Conservation (phyloP, 2,888 invertebrate genomes). For the Pecten maximus region DNA sequence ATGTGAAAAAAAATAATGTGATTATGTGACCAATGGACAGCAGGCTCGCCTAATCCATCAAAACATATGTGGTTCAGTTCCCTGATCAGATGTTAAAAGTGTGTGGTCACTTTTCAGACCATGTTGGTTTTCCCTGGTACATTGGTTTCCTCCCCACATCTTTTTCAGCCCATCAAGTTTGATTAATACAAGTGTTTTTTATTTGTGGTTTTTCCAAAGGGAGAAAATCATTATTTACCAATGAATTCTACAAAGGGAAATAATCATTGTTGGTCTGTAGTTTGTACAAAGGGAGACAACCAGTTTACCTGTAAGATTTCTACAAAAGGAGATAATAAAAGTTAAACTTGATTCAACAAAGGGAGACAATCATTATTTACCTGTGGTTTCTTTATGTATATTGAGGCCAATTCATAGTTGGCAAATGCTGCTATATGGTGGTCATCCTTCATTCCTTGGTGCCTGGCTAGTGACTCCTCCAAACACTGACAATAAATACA, state of each 20-base stretch:
- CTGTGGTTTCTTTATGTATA: slow-evolving; percentile 83
- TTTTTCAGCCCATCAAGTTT: no score
- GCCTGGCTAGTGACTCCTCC: slow-evolving; percentile 84
- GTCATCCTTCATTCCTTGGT: slow-evolving; percentile 82
- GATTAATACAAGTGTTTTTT: no score
- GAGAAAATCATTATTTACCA: neutral
- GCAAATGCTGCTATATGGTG: slow-evolving; percentile 87
- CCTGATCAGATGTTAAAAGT: no score
- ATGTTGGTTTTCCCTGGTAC: no score
- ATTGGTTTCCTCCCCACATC: no score
- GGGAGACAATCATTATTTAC: slow-evolving; percentile 72
- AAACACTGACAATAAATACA: slow-evolving; percentile 76
- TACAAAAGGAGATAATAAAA: no score
- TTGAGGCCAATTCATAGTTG: slow-evolving; percentile 86
- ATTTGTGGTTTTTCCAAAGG: neutral
- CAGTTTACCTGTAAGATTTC: neutral
- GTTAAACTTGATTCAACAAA: no score
- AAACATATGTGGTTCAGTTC: no score
- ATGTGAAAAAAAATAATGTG: no score
- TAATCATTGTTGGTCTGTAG: neutral
- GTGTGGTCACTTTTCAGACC: no score
- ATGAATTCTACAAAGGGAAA: neutral
- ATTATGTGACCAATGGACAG: no score
- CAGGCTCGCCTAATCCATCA: no score
- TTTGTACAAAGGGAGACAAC: neutral